phyloP scores from a whole-genome alignment of 2,888 invertebrate genomes.

The Rutpela maculata region DNA sequence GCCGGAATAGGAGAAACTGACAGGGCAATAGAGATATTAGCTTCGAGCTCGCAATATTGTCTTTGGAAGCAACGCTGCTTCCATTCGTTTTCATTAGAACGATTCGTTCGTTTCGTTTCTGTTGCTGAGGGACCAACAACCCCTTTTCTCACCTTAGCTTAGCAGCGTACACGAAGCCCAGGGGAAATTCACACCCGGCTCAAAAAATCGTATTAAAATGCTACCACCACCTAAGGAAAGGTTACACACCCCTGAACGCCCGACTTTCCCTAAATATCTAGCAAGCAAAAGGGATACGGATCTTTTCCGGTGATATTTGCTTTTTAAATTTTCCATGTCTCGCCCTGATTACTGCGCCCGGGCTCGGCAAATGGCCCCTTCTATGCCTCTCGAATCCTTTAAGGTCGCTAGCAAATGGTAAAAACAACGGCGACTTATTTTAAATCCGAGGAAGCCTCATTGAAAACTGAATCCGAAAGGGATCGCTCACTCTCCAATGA shows the following conservation, averaged over 20 bases:
- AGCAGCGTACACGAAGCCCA: slow-evolving; percentile 56
- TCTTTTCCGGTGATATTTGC: slow-evolving; percentile 55
- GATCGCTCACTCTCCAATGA: slow-evolving; percentile 9
- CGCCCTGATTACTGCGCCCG: slow-evolving; percentile 51
- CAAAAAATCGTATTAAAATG: slow-evolving; percentile 67
- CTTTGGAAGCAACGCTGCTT: slow-evolving; percentile 61
- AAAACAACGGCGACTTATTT: slow-evolving; percentile 43
- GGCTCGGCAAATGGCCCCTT: slow-evolving; percentile 19
- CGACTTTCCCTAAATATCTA: slow-evolving; percentile 51
- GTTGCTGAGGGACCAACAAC: slow-evolving; percentile 58
- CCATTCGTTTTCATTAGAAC: slow-evolving; percentile 69
- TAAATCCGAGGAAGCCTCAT: slow-evolving; percentile 27
- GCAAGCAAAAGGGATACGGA: slow-evolving; percentile 54
- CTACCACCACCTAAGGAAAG: slow-evolving; percentile 58
- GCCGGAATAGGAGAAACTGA: slow-evolving; percentile 45
- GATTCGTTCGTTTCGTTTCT: slow-evolving; percentile 65
- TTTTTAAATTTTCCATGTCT: slow-evolving; percentile 57
- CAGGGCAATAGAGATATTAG: slow-evolving; percentile 59
- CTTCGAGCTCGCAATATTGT: slow-evolving; percentile 64
- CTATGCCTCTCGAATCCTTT: slow-evolving; percentile 17
- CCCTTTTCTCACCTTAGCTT: slow-evolving; percentile 61
- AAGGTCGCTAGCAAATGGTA: slow-evolving; percentile 37
- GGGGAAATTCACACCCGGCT: slow-evolving; percentile 63
- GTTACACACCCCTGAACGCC: slow-evolving; percentile 53
- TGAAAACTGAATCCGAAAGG: slow-evolving; percentile 12